phyloP scores from a whole-genome alignment of 2,888 invertebrate species.

The Spisula solida region DNA sequence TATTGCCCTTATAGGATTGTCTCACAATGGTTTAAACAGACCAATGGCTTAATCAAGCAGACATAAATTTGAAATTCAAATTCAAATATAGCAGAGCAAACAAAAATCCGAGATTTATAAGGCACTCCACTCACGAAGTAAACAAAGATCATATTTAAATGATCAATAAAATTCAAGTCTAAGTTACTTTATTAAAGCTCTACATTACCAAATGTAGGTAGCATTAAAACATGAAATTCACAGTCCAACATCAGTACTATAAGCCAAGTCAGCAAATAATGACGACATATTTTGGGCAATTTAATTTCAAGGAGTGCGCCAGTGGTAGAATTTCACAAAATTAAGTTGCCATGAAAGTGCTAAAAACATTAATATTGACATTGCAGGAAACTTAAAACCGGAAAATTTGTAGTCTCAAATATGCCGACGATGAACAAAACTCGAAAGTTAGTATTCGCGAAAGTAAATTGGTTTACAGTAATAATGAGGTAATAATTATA shows the following conservation, averaged over 20 bases:
- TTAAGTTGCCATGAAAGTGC: too few relatives aligned
- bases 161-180: constrained; percentile 10
- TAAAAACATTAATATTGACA: too few relatives aligned
- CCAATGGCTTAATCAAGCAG: constrained; percentile 18
- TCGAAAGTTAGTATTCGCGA: too few relatives aligned
- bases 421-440: too few relatives aligned
- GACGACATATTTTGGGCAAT: neutral
- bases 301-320: too few relatives aligned
- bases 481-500: too few relatives aligned
- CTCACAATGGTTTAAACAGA: neutral
- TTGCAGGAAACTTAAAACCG: too few relatives aligned
- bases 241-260: neutral
- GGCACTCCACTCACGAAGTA: constrained; percentile 21
- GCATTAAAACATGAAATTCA: neutral
- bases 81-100: constrained; percentile 36
- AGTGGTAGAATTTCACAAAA: too few relatives aligned
- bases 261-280: neutral
- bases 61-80: constrained; percentile 39
- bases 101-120: constrained; percentile 26
- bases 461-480: too few relatives aligned
- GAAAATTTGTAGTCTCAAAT: too few relatives aligned
- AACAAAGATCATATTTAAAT: constrained; percentile 25
- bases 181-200: constrained; percentile 18
- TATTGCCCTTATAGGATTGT: neutral
- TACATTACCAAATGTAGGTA: neutral